Evolutionary conservation across 2,797 vertebrate genomes (phyloP).

Genomic region (Silurus aristotelis): DNA sequence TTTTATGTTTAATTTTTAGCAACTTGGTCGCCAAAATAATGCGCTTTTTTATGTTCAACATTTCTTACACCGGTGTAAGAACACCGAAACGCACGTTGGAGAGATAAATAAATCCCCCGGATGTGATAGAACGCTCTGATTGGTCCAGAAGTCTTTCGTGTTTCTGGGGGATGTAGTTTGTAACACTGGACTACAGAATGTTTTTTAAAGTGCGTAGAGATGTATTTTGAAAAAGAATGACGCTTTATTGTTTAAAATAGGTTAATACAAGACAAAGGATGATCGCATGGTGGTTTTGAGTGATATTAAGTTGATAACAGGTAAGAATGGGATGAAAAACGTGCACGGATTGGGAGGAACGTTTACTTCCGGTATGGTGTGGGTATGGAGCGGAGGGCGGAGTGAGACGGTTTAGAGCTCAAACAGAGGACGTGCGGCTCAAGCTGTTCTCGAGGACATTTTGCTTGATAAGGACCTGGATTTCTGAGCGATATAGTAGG

Average conservation of each 20-base stretch:
- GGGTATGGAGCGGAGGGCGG: neutral
- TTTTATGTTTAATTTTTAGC: no score
- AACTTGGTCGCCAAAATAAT: no score
- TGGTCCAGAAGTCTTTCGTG: neutral
- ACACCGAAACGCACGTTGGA: no score
- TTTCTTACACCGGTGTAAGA: no score
- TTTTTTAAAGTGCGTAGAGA: fast-evolving
- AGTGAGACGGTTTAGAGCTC: neutral
- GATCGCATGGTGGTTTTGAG: neutral
- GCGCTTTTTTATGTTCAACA: no score
- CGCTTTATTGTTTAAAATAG: neutral
- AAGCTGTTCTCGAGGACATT: neutral
- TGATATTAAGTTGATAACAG: neutral
- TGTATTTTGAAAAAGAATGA: neutral
- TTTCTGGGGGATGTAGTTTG: neutral
- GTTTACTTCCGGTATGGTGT: constrained; percentile 1
- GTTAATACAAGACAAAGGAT: neutral
- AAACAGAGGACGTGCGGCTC: no score
- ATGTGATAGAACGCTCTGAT: neutral
- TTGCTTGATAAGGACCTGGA: neutral
- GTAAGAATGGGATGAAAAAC: neutral
- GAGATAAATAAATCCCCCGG: neutral
- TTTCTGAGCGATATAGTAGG: neutral
- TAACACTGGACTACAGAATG: neutral
- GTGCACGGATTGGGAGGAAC: neutral